These are phyloP conservation scores for Protonemura montana DNA, from an alignment of 2,888 invertebrate genomes.

Conservation along the genomic window DNA sequence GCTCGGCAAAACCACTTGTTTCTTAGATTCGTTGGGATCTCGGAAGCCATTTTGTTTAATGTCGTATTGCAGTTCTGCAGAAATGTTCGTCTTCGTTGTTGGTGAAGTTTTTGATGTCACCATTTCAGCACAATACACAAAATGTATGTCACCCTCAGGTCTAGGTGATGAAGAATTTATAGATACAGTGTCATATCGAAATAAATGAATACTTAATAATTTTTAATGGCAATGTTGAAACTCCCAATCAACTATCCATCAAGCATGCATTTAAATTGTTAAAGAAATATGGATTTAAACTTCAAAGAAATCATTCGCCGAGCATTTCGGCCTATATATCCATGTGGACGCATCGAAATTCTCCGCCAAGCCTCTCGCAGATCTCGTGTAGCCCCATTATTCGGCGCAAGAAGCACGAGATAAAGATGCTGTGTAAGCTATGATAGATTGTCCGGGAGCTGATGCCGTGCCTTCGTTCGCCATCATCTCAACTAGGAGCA, in stretches of 20 bases:
- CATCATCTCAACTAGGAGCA: conserved; percentile 28
- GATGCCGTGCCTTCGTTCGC: conserved; percentile 22
- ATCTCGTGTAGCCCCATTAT: conserved; percentile 25
- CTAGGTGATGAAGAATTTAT: too few relatives aligned
- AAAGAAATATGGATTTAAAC: too few relatives aligned
- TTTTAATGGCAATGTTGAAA: too few relatives aligned
- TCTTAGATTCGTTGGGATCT: neutral
- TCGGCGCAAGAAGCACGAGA: conserved; percentile 14
- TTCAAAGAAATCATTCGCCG: too few relatives aligned
- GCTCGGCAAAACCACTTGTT: neutral
- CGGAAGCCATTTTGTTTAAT: neutral
- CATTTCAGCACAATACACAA: too few relatives aligned
- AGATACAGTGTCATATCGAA: too few relatives aligned
- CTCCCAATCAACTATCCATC: too few relatives aligned
- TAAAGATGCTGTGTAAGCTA: conserved; percentile 32
- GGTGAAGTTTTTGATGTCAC: too few relatives aligned
- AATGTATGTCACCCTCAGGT: too few relatives aligned
- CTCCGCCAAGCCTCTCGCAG: conserved; percentile 5
- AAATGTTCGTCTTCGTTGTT: neutral
- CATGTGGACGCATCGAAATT: neutral
- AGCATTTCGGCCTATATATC: too few relatives aligned
- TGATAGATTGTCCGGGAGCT: conserved; percentile 36
- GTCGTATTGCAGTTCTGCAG: neutral
- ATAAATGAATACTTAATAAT: too few relatives aligned
- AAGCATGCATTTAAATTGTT: too few relatives aligned